Conservation (phyloP, 37 sponge, comb jelly and placozoan species). For the Ianthella basta region DNA sequence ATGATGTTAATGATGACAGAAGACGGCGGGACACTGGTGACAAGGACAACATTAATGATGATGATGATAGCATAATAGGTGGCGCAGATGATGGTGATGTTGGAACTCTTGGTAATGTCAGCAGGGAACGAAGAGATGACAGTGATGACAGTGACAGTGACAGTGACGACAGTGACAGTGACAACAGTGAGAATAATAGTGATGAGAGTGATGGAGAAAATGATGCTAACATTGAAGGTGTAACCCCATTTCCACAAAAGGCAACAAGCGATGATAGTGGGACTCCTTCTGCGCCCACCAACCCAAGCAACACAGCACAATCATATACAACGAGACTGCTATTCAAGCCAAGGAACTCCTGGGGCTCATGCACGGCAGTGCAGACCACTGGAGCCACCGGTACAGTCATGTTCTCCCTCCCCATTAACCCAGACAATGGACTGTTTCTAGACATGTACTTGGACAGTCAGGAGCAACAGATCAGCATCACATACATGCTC, state of each 20-base stretch:
- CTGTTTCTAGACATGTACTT: conserved; percentile 18
- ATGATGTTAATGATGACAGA: no score
- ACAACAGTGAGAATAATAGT: not conserved
- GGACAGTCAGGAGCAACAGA: not conserved
- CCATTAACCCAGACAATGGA: not conserved
- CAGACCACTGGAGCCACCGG: not conserved
- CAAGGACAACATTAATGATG: not conserved
- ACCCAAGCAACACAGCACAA: not conserved
- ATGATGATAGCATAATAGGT: not conserved
- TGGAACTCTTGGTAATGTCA: not conserved
- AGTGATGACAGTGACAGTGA: not conserved
- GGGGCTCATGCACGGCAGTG: conserved; percentile 8
- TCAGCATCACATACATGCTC: not conserved
- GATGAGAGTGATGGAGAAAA: not conserved
- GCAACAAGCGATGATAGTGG: no score
- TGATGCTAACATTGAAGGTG: not conserved
- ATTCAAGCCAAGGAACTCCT: conserved; percentile 7
- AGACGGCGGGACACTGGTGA: no score
- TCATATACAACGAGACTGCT: not conserved
- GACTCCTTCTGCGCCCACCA: no score
- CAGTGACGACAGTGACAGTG: no score
- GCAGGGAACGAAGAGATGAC: not conserved
- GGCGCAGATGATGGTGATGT: not conserved
- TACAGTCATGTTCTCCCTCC: not conserved
- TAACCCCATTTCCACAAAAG: no score